Conservation (phyloP, 2,797 vertebrate species). For the Bradypus variegatus region DNA sequence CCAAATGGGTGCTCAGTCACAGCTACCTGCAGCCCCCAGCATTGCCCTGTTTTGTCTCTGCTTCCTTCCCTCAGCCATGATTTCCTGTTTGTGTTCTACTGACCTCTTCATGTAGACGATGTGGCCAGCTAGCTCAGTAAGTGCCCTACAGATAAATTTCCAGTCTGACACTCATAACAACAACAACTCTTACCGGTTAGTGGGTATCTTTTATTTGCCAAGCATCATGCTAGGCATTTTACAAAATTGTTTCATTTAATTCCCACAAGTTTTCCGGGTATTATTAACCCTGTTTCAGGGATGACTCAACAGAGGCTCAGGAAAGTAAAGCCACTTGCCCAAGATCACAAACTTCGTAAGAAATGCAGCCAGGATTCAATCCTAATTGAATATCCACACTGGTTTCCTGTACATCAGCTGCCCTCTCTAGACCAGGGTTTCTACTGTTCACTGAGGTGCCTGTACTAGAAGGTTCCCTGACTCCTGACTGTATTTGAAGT, state of each 20-base stretch:
- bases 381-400: not conserved
- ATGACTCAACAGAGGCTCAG: not conserved
- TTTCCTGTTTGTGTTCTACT: not conserved
- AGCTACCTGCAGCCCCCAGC: rapidly evolving
- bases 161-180: not conserved
- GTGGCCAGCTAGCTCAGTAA: not conserved
- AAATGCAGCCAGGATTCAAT: not conserved
- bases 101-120: not conserved
- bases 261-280: not conserved
- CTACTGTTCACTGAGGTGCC: not conserved
- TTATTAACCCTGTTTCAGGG: not conserved
- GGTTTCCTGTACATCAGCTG: not conserved
- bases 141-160: not conserved
- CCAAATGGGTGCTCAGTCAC: no score
- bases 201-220: not conserved
- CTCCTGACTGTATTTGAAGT: not conserved
- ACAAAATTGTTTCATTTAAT: not conserved
- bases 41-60: not conserved
- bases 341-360: not conserved
- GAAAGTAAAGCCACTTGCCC: not conserved
- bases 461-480: not conserved
- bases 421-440: not conserved
- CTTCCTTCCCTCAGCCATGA: not conserved
- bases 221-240: not conserved
- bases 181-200: not conserved